Evolutionary conservation across 2,113 vertebrate species (phyloP).

Genomic region (Macquaria australasica): DNA sequence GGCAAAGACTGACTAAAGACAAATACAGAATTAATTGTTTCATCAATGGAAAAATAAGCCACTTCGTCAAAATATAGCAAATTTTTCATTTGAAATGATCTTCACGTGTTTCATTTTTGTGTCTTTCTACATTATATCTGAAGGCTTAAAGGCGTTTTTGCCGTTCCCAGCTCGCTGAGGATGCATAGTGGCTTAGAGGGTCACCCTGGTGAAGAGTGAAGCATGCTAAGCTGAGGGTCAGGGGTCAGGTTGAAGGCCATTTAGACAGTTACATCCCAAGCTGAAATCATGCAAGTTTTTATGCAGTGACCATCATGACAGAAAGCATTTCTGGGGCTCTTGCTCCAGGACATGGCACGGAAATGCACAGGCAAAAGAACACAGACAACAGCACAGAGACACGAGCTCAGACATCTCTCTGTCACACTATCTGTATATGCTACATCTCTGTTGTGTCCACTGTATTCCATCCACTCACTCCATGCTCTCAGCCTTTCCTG

Average conservation of each 20-base stretch:
- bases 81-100: not conserved
- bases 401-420: slow-evolving; percentile 63
- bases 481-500: slow-evolving; percentile 44
- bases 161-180: slow-evolving; percentile 49
- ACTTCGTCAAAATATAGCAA: slow-evolving; percentile 38
- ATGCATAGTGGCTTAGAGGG: slow-evolving; percentile 66
- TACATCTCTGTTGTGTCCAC: slow-evolving; percentile 82
- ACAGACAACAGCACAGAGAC: slow-evolving; percentile 71
- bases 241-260: slow-evolving; percentile 62
- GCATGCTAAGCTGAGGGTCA: slow-evolving; percentile 67
- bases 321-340: slow-evolving; percentile 62
- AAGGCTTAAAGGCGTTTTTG: slow-evolving; percentile 24
- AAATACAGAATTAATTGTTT: slow-evolving; percentile 35
- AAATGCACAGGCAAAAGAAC: slow-evolving; percentile 67
- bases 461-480: slow-evolving; percentile 17
- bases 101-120: slow-evolving; percentile 5
- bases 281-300: slow-evolving; percentile 79
- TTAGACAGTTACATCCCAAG: slow-evolving; percentile 65
- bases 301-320: slow-evolving; percentile 59
- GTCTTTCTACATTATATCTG: slow-evolving; percentile 28
- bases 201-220: slow-evolving; percentile 48
- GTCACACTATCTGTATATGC: slow-evolving; percentile 83
- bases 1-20: not conserved
- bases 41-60: slow-evolving; percentile 2
- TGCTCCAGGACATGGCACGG: slow-evolving; percentile 60